Evolutionary conservation across 1,140 invertebrate species (phyloP).

Genomic region (Halesus radiatus): DNA sequence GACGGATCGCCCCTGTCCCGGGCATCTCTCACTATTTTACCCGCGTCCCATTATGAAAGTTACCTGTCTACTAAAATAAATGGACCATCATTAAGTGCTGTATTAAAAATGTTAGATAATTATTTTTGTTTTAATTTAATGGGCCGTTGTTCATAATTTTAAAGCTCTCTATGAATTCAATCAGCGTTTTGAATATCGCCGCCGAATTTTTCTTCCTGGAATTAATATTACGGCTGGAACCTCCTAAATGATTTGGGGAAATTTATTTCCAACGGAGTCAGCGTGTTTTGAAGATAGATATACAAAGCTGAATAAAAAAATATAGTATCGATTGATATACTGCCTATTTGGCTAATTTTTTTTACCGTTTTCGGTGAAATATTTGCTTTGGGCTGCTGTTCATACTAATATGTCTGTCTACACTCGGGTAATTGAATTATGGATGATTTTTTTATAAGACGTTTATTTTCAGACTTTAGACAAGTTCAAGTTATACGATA

Average conservation of each 20-base stretch:
- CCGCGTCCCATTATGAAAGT: constrained; percentile 49
- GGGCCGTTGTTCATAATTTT: constrained; percentile 56
- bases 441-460: no score
- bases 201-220: constrained; percentile 12
- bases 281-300: no score
- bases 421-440: no score
- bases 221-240: neutral
- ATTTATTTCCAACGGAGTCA: no score
- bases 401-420: no score
- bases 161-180: constrained; percentile 36
- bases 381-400: no score
- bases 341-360: no score
- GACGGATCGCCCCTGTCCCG: constrained; percentile 34
- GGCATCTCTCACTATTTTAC: constrained; percentile 37
- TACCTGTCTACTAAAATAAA: constrained; percentile 57
- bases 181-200: constrained; percentile 36
- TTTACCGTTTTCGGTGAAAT: no score
- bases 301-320: no score
- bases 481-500: no score
- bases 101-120: constrained; percentile 57
- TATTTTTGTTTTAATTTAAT: constrained; percentile 58
- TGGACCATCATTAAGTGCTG: constrained; percentile 56
- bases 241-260: neutral
- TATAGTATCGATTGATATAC: no score
- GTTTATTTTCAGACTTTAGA: no score